These are phyloP conservation scores for Epinephelus fuscoguttatus DNA, from an alignment of 2,113 vertebrate species.

Conservation along the genomic window DNA sequence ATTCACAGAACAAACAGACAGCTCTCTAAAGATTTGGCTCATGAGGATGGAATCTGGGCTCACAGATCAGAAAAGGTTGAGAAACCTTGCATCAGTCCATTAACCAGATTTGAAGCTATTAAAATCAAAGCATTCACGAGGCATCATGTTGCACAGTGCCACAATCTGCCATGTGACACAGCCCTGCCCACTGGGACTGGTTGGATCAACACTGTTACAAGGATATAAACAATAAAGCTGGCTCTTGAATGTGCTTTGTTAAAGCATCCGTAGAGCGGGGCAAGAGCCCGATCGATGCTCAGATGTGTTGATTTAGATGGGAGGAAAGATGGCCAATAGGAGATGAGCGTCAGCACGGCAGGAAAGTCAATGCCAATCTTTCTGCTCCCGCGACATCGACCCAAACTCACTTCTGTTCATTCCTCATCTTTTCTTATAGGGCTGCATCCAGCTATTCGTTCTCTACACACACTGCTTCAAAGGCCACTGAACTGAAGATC, in stretches of 20 bases:
- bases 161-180: background rate
- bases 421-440: slow-evolving; percentile 28
- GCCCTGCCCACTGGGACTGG: slow-evolving; percentile 20
- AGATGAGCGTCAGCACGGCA: slow-evolving; percentile 42
- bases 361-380: slow-evolving; percentile 74
- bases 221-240: slow-evolving; percentile 40
- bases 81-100: background rate
- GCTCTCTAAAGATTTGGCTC: background rate
- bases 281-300: slow-evolving; percentile 56
- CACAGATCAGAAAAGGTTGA: slow-evolving; percentile 1
- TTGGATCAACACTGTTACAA: slow-evolving; percentile 43
- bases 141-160: background rate
- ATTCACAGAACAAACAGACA: slow-evolving; percentile 1
- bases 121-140: background rate
- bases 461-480: slow-evolving; percentile 26
- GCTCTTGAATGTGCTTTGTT: slow-evolving; percentile 61
- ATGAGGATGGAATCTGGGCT: background rate
- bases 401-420: slow-evolving; percentile 47
- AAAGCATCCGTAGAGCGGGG: slow-evolving; percentile 47
- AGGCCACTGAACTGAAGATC: slow-evolving; percentile 31
- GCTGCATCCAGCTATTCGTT: slow-evolving; percentile 31
- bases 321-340: slow-evolving; percentile 57
- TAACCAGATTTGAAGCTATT: slow-evolving; percentile 5
- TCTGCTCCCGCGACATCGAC: slow-evolving; percentile 63
- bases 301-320: slow-evolving; percentile 68